Evolutionary conservation across 2,797 vertebrate species (phyloP).

Genomic region (Bradypodion ventrale): DNA sequence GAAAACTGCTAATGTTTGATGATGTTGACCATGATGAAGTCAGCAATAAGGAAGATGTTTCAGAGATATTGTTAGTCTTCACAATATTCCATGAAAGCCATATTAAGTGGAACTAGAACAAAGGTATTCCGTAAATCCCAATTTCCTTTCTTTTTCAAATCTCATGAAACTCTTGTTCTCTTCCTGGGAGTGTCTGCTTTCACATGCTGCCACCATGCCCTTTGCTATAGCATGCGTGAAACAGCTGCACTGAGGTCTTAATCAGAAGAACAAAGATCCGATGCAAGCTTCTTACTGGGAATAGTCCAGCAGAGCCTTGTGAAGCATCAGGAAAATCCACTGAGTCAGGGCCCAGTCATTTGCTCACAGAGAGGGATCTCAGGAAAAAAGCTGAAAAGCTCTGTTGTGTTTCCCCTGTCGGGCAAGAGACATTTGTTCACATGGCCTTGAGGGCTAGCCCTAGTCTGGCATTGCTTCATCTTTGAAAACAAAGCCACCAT

Average conservation of each 20-base stretch:
- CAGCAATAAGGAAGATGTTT: not conserved
- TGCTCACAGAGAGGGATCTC: not conserved
- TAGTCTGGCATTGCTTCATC: conserved; percentile 7
- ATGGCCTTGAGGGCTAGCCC: not conserved
- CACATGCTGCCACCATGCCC: accelerated
- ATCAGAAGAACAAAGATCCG: not conserved
- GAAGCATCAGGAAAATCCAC: not conserved
- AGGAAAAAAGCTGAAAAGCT: conserved; percentile 1
- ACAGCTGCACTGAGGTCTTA: accelerated
- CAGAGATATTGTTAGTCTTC: not conserved
- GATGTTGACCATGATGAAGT: not conserved
- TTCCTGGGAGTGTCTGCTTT: conserved; percentile 22
- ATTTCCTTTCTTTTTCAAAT: not conserved
- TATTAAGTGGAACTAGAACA: conserved; percentile 2
- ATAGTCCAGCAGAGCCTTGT: accelerated
- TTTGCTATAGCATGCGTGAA: accelerated
- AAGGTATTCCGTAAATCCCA: conserved; percentile 16
- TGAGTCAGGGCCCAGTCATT: conserved; percentile 2
- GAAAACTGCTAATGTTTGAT: not conserved
- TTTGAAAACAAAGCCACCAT: conserved; percentile 20
- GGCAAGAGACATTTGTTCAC: conserved; percentile 3
- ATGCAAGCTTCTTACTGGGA: accelerated
- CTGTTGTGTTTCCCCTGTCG: not conserved
- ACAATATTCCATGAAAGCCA: not conserved
- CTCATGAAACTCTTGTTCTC: not conserved